These are phyloP conservation scores for Phymanthus crucifer DNA, from an alignment of 92 coral and sea anemone genomes.

Conservation along the genomic window DNA sequence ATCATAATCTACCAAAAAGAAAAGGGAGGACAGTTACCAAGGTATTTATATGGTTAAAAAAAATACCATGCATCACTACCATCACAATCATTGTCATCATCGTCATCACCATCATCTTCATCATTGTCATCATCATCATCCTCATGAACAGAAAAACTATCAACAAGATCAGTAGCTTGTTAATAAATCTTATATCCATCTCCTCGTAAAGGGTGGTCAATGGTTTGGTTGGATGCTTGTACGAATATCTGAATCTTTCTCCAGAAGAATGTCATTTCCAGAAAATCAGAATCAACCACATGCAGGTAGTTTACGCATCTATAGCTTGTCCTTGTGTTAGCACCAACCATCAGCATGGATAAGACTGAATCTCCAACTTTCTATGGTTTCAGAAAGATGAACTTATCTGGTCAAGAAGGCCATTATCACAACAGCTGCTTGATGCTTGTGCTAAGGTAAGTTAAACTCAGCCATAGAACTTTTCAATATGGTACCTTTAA, in stretches of 20 bases:
- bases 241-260: conserved; percentile 87
- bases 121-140: no score
- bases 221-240: conserved; percentile 80
- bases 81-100: not conserved
- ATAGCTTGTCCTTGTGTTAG: not conserved
- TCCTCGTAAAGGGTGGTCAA: conserved; percentile 68
- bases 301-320: conserved; percentile 76
- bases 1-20: conserved; percentile 84
- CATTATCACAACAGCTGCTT: conserved; percentile 62
- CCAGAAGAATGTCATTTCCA: conserved; percentile 88
- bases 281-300: conserved; percentile 68
- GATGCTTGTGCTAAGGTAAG: conserved; percentile 86
- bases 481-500: not conserved
- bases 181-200: not conserved
- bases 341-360: no score
- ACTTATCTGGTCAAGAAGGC: conserved; percentile 85
- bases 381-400: conserved; percentile 48
- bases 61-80: no score
- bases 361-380: no score
- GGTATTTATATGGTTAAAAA: conserved; percentile 32
- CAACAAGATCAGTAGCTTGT: no score
- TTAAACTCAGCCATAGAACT: not conserved
- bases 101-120: not conserved
- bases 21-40: conserved; percentile 76
- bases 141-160: no score